These are phyloP conservation scores for Tryphoninae sp. DNA, from an alignment of 2,888 invertebrate species.

Conservation along the genomic window DNA sequence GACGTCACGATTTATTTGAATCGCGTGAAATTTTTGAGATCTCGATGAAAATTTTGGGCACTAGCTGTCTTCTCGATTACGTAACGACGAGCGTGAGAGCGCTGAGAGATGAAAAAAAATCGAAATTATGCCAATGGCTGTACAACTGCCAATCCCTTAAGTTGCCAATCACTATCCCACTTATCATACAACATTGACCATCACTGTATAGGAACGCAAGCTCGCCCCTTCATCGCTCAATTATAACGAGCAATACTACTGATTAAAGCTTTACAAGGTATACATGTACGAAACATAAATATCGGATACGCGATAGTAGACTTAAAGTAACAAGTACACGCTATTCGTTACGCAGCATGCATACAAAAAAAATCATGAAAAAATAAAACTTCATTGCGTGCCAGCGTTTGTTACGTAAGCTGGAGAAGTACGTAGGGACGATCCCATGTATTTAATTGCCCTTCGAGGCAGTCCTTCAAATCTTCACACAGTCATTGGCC, in stretches of 20 bases:
- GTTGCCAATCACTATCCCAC: conserved; percentile 35
- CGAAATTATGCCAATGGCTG: conserved; percentile 28
- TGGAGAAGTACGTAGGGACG: too few species aligned
- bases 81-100: background rate
- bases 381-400: too few species aligned
- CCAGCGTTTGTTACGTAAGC: too few species aligned
- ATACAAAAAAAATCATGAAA: background rate
- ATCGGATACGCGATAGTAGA: conserved; percentile 1
- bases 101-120: conserved; percentile 12
- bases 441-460: too few species aligned
- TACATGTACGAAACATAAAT: conserved; percentile 61
- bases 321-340: background rate
- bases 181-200: background rate
- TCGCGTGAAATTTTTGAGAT: too few species aligned
- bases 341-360: background rate
- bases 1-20: too few species aligned
- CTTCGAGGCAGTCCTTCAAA: too few species aligned
- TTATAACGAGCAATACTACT: conserved; percentile 70
- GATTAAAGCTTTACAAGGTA: conserved; percentile 53
- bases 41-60: too few species aligned
- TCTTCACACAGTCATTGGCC: conserved; percentile 32
- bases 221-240: conserved; percentile 75
- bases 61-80: too few species aligned
- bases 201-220: conserved; percentile 34
- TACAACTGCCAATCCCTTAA: conserved; percentile 22